A percentile compares a stretch with the other conserved stretches of the same genome.
Conservation (phyloP, 2,113 vertebrate species). For the Ondatra zibethicus region DNA sequence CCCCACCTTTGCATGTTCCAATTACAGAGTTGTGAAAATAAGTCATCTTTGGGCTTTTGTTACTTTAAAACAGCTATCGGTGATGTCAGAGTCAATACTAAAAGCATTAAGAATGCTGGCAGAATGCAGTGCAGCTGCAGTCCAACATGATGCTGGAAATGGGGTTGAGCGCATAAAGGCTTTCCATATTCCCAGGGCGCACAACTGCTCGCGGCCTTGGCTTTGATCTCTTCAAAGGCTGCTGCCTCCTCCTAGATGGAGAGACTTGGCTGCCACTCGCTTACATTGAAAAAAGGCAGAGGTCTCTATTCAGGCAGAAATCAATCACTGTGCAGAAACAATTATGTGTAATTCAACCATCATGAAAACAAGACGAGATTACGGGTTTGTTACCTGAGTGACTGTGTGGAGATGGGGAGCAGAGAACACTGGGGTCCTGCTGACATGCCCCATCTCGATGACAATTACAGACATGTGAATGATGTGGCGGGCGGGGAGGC, state of each 20-base stretch:
- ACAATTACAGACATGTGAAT: conserved; percentile 91
- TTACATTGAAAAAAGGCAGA: conserved; percentile 93
- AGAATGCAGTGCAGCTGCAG: conserved; percentile 99
- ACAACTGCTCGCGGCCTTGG: conserved; percentile 99
- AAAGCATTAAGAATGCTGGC: conserved; percentile 98
- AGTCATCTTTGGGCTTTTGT: conserved; percentile 91
- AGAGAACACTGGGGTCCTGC: conserved; percentile 90
- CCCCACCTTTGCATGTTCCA: conserved; percentile 95
- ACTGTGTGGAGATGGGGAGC: conserved; percentile 88
- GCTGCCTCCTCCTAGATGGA: conserved; percentile 99
- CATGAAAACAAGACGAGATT: conserved; percentile 95
- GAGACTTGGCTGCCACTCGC: conserved; percentile 98
- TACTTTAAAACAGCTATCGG: conserved; percentile 92
- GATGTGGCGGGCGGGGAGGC: conserved; percentile 86
- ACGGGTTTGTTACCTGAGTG: conserved; percentile 99
- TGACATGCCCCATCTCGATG: conserved; percentile 90
- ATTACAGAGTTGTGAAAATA: conserved; percentile 99
- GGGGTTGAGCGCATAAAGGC: conserved; percentile 98
- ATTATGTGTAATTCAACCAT: conserved; percentile 99
- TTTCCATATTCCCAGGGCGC: conserved; percentile 99
- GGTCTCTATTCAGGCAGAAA: conserved; percentile 97
- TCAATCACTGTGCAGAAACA: conserved; percentile 98
- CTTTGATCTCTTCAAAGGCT: conserved; percentile 99
- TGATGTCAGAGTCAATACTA: conserved; percentile 99
- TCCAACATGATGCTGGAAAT: conserved; percentile 99